A percentile compares a stretch with the other conserved stretches of the same genome.
Evolutionary conservation across 2,888 invertebrate species (phyloP).

Genomic region (Acronicta aceris): DNA sequence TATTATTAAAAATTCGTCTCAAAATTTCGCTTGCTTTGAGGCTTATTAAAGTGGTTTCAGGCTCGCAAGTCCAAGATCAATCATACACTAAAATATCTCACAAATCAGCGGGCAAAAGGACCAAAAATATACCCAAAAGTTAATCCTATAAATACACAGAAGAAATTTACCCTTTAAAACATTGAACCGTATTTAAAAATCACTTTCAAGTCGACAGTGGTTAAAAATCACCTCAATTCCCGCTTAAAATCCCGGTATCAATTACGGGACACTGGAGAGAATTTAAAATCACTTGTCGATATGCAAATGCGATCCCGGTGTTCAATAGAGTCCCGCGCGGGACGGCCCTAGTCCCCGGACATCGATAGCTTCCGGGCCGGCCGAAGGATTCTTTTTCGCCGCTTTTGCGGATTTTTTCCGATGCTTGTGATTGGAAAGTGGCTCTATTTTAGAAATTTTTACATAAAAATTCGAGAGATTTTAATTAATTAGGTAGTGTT

Average conservation of each 20-base stretch:
- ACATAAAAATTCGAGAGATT: background rate
- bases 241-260: conserved; percentile 63
- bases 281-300: conserved; percentile 75
- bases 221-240: conserved; percentile 46
- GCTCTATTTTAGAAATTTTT: conserved; percentile 56
- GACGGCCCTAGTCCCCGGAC: conserved; percentile 66
- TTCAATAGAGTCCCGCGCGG: conserved; percentile 65
- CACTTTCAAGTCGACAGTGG: conserved; percentile 15
- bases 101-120: background rate
- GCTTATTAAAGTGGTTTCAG: too few species aligned
- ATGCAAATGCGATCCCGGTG: conserved; percentile 82
- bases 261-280: conserved; percentile 69
- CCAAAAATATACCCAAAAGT: background rate
- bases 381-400: conserved; percentile 68
- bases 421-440: conserved; percentile 36
- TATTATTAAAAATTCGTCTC: too few species aligned
- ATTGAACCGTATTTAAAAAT: conserved; percentile 37
- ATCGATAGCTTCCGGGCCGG: conserved; percentile 81
- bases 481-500: too few species aligned
- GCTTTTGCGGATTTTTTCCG: conserved; percentile 66
- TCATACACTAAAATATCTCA: background rate
- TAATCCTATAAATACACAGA: conserved; percentile 6
- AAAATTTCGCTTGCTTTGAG: too few species aligned
- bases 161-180: conserved; percentile 24
- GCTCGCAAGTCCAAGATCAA: too few species aligned